Percentiles rank a stretch among this genome's conserved stretches.
These are phyloP conservation scores for Calameuta pallipes DNA, from an alignment of 2,888 invertebrate species.

Conservation along the genomic window DNA sequence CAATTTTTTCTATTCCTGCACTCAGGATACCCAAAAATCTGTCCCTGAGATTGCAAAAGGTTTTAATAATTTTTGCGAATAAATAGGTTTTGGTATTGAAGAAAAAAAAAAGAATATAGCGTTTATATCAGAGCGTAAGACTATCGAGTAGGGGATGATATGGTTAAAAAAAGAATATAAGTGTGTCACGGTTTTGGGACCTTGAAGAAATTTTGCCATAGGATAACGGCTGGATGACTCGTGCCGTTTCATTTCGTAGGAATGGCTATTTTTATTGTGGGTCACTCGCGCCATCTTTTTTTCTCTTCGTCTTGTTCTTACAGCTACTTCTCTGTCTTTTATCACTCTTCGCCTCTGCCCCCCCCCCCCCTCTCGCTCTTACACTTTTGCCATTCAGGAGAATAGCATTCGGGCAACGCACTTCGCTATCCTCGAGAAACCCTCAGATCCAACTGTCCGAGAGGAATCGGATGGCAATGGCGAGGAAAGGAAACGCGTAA, in stretches of 20 bases:
- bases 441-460: not conserved
- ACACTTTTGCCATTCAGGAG: not conserved
- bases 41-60: not conserved
- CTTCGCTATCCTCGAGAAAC: not conserved
- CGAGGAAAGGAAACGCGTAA: constrained; percentile 20
- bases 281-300: not conserved
- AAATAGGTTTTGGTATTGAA: not conserved
- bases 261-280: not conserved
- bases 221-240: not conserved
- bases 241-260: not conserved
- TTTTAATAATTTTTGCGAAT: not conserved
- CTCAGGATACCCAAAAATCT: no score
- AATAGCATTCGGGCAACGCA: not conserved
- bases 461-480: not conserved
- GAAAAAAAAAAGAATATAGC: not conserved
- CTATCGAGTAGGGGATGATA: not conserved
- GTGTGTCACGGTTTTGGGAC: not conserved
- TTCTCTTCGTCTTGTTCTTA: not conserved
- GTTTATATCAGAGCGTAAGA: not conserved
- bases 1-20: no score
- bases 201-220: not conserved
- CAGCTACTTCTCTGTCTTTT: not conserved
- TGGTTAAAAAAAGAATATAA: not conserved
- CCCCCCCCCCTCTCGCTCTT: not conserved
- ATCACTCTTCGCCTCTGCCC: not conserved